Evolutionary conservation across 1,140 invertebrate genomes (phyloP).

Genomic region (Nephila pilipes): DNA sequence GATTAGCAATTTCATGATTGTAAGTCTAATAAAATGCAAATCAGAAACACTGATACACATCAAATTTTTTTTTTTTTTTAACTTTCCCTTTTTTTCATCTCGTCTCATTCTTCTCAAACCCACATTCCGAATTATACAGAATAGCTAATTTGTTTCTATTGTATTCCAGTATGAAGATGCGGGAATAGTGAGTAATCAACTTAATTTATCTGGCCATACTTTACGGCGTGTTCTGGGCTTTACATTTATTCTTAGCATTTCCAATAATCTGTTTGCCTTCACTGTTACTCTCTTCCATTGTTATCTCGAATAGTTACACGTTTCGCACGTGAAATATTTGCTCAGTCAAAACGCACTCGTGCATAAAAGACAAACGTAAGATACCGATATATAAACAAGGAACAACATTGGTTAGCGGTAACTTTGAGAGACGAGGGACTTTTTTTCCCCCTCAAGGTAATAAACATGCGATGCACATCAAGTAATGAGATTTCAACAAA

Average conservation of each 20-base stretch:
- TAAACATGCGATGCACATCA: neutral
- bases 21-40: neutral
- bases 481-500: constrained; percentile 1
- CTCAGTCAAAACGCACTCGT: constrained; percentile 33
- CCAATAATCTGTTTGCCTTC: neutral
- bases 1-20: neutral
- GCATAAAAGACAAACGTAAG: constrained; percentile 6
- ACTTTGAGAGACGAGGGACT: neutral
- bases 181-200: constrained; percentile 7
- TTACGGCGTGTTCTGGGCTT: neutral
- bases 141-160: constrained; percentile 31
- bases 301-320: constrained; percentile 34
- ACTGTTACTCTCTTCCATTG: neutral
- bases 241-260: constrained; percentile 1
- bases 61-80: neutral
- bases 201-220: constrained; percentile 25
- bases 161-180: neutral
- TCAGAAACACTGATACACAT: neutral
- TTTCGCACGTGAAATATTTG: constrained; percentile 53
- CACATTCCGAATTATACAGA: neutral
- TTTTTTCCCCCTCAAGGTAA: neutral
- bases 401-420: neutral
- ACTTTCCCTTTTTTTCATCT: neutral
- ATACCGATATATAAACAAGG: constrained; percentile 50
- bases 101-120: neutral